Percentiles rank a stretch among this genome's conserved stretches.
phyloP scores from a whole-genome alignment of 2,888 invertebrate species.

The Mythimna ferrago region DNA sequence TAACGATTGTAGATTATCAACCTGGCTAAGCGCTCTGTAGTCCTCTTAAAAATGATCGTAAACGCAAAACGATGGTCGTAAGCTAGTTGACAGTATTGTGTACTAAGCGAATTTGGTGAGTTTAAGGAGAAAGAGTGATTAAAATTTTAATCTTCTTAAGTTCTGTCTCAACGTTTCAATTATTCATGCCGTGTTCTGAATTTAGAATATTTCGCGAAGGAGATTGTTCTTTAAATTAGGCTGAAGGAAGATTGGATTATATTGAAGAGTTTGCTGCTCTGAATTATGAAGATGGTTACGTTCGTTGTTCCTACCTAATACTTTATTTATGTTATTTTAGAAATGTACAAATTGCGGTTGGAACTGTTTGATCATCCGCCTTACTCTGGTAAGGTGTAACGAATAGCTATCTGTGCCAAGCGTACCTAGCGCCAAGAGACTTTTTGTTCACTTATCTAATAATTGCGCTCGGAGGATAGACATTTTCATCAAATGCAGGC shows the following conservation, averaged over 20 bases:
- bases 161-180: constrained; percentile 56
- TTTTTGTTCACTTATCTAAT: too few species aligned
- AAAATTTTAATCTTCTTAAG: constrained; percentile 57
- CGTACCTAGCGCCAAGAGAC: too few species aligned
- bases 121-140: constrained; percentile 25
- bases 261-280: constrained; percentile 23
- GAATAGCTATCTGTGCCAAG: too few species aligned
- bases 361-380: too few species aligned
- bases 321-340: not conserved
- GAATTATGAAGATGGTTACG: constrained; percentile 7
- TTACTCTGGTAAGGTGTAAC: too few species aligned
- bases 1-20: too few species aligned
- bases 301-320: not conserved
- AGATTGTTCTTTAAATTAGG: constrained; percentile 49
- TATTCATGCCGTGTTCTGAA: constrained; percentile 62
- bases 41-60: constrained; percentile 6
- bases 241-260: constrained; percentile 30
- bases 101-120: too few species aligned
- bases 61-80: too few species aligned
- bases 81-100: too few species aligned
- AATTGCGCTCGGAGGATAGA: too few species aligned
- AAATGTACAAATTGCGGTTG: not conserved
- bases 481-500: too few species aligned
- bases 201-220: constrained; percentile 50
- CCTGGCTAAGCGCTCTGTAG: too few species aligned